Evolutionary conservation across 2,113 vertebrate species (phyloP).

Genomic region (Odocoileus hemionus): DNA sequence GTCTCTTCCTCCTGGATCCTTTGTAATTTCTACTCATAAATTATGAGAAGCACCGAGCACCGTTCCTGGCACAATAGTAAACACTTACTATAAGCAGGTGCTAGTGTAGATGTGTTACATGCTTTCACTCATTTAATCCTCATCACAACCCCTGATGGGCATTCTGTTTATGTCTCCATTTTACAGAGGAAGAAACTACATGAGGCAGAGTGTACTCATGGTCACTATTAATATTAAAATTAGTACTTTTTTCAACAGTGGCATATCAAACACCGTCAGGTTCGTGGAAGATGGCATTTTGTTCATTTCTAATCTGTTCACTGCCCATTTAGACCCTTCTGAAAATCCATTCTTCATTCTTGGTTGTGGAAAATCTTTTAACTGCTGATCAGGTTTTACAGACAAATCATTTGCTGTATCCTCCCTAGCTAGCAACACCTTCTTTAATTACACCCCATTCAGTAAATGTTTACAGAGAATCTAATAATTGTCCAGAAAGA

Average conservation of each 20-base stretch:
- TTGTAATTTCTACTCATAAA: not conserved
- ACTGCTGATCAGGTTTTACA: not conserved
- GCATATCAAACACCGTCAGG: too few relatives aligned
- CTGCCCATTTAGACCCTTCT: not conserved
- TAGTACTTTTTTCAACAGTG: not conserved
- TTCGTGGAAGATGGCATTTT: not conserved
- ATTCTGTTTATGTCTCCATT: not conserved
- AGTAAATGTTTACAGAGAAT: not conserved
- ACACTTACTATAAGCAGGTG: rapidly evolving
- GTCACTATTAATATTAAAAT: not conserved
- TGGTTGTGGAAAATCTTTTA: not conserved
- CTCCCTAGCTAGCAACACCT: not conserved
- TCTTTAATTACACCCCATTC: not conserved
- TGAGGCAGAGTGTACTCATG: not conserved
- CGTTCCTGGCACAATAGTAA: not conserved
- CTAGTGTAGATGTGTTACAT: rapidly evolving
- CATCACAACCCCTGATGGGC: not conserved
- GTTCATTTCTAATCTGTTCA: not conserved
- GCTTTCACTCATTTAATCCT: not conserved
- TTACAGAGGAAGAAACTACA: not conserved
- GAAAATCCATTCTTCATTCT: not conserved
- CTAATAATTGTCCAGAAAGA: not conserved
- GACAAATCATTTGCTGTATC: not conserved
- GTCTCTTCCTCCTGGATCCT: not conserved
- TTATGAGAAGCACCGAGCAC: not conserved